phyloP scores from a whole-genome alignment of 2,113 vertebrate species.

The Albula glossodonta region DNA sequence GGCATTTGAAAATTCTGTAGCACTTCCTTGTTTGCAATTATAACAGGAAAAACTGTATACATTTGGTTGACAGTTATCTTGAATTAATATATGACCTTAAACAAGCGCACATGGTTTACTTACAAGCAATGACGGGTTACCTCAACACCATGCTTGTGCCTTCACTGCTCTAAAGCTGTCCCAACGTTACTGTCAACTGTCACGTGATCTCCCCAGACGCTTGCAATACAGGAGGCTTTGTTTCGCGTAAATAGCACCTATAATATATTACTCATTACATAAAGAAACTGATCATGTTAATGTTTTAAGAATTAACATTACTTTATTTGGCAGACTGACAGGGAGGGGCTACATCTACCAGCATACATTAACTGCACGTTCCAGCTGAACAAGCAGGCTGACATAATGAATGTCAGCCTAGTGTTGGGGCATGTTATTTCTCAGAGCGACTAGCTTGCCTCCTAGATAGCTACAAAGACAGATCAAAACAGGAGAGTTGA shows the following conservation, averaged over 20 bases:
- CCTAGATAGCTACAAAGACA: too few species aligned
- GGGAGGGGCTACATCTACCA: not conserved
- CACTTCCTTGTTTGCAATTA: too few species aligned
- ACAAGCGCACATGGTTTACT: not conserved
- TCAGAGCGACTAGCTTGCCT: not conserved
- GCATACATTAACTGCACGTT: not conserved
- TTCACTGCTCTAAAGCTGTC: not conserved
- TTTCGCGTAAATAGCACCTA: not conserved
- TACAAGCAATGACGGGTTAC: not conserved
- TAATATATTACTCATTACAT: not conserved
- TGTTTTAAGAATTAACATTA: not conserved
- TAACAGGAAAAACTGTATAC: not conserved
- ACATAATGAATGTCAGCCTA: not conserved
- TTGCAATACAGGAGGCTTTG: not conserved
- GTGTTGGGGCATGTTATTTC: not conserved
- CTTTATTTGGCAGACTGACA: not conserved
- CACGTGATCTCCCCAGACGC: not conserved
- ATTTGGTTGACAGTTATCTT: not conserved
- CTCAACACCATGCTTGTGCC: not conserved
- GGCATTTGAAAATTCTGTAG: too few species aligned
- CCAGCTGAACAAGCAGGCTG: not conserved
- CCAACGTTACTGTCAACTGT: not conserved
- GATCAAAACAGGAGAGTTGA: too few species aligned
- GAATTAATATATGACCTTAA: not conserved
- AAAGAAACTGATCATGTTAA: not conserved